Base-by-base conservation (phyloP, 1,140 invertebrate genomes). In the Macrosteles quadrilineatus region DNA sequence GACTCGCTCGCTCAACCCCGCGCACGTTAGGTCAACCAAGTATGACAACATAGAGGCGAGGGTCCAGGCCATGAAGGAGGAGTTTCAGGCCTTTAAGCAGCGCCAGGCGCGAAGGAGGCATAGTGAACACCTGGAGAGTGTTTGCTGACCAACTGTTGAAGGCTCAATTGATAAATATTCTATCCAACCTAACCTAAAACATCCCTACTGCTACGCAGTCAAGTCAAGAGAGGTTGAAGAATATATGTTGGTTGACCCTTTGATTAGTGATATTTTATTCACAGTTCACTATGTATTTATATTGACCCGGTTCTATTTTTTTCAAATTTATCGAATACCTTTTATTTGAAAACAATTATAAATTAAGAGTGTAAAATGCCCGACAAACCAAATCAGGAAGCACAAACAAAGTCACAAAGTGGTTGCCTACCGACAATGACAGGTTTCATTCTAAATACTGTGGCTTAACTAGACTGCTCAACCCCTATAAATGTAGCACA, bases 41-140 rank as follows among this genome's bases (percentile, higher is more conserved):
- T 88, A 90, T 62, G 90, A 92, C 75, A 93, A 94, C 79, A 93
- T 95, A 73, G 93, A 95, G 77, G 92, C 94, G 2, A 85, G 96
- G 62, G 93, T 97, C 66, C 91, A 95, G 74, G 94, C 94, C 31
- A 95, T 98, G 91, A 95, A 96, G 75, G 93, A 96, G 78, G 95
- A 98, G 80, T 98, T 97, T 81, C 90, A 96, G 78, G 91, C 95
- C 78, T 97, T 96, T 81, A 86, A 94, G 66, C 90, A 94, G 76
- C 85, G 93, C 43, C 94, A 96, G 79, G 93, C 92, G 53, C 77
- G 82, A 63, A 86, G 88, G 78, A 82, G 90, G 57, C 83, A 87
- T 74, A 86, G 88, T 78, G 82, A 83, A 9, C 89, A 91, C 77
- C 80, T 92, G 66, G 90, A 92, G 79, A 92, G 90, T 80, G 89